Base-by-base conservation (phyloP, 2,797 vertebrate genomes). In the Limnodromus scolopaceus region DNA sequence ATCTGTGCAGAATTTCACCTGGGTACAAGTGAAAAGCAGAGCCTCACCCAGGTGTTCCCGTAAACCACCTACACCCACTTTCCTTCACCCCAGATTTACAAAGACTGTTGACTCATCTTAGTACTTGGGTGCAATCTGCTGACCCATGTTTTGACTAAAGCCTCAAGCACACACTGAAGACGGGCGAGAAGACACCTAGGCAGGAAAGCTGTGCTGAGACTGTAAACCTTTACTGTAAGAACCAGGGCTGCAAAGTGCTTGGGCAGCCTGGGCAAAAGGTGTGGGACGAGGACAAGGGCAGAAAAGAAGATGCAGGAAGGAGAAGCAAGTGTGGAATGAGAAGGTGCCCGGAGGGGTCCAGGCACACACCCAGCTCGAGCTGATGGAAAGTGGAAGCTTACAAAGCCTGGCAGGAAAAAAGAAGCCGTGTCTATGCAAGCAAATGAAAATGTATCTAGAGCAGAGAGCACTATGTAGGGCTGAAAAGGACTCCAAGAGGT, bases 171-270 rank as follows among this genome's bases (percentile, higher is more conserved):
- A 58, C 15, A 1, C 48, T 46, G 3, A 46, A 25, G 49, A 43
- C 41, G 36, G 27, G 28, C 13, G 0, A 89, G 85, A 51, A 11
- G 24, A 41, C n/a, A 30, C 2, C 28, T 2, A 24, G 45, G 57
- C 39, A 58, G 61, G 24, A 69, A 58, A 83, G 72, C 61, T 54
- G 32, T 2, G 2, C 54, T 14, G 8, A 38, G 34, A 16, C 24
- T 5, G 25, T 15, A 8, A n/a, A 48, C 30, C 61, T 24, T 10
- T 3, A 4, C 4, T 18, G 2, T 3, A 28, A 49, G 46, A 3
- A 27, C 9, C 16, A 3, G 39, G 34, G 32, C 2, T 6, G 8
- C 4, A 5, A 41, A 51, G 66, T 1, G 4, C 63, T 34, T 2
- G 49, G 39, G 57, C 28, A 51, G 43, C 1, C 28, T 8, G 27